phyloP scores from a whole-genome alignment of 2,888 invertebrate species.

The Trissonchulus latispiculum region DNA sequence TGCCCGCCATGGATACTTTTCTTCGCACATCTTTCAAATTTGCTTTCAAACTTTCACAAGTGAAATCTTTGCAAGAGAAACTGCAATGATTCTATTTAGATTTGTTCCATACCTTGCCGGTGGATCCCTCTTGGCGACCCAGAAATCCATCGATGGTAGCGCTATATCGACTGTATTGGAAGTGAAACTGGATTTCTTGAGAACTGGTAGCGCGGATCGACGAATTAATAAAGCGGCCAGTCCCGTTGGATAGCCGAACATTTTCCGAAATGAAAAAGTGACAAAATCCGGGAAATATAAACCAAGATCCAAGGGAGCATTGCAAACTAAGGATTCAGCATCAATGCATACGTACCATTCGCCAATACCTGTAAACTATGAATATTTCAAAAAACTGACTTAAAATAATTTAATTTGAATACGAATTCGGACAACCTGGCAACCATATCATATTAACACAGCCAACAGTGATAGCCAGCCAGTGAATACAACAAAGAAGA shows the following conservation, averaged over 20 bases:
- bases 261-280: conserved; percentile 86
- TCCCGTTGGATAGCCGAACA: conserved; percentile 91
- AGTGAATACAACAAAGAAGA: no score
- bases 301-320: conserved; percentile 65
- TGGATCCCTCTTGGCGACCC: neutral
- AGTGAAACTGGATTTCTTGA: conserved; percentile 69
- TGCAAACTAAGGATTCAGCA: conserved; percentile 69
- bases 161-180: conserved; percentile 85
- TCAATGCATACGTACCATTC: conserved; percentile 60
- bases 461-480: no score
- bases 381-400: no score
- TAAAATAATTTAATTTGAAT: neutral
- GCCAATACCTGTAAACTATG: no score
- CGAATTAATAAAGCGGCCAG: conserved; percentile 74
- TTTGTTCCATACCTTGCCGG: neutral
- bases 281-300: conserved; percentile 72
- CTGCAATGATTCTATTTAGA: no score
- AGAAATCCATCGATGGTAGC: conserved; percentile 58
- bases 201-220: conserved; percentile 51
- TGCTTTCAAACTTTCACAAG: no score
- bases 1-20: no score
- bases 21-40: no score
- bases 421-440: no score
- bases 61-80: no score
- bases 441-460: no score